Base-by-base conservation (phyloP, 2,888 invertebrate genomes). In the Chaetogeoica ovagalla region DNA sequence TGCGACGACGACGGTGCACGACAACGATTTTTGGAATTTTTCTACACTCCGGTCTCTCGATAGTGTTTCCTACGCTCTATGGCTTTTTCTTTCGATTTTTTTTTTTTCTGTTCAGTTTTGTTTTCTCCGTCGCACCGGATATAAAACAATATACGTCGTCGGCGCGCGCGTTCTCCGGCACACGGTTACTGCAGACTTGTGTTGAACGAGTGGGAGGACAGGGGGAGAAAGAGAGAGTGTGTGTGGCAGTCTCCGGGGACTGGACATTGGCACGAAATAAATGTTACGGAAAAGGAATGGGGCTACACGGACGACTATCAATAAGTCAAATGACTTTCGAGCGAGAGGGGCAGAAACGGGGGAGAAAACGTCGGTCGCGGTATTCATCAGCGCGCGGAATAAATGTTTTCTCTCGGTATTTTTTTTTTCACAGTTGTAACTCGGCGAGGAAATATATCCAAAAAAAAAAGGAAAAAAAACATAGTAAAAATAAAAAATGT, bases 301-400 rank as follows among this genome's bases (percentile, higher is more conserved):
- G 57, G 55, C 62, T 79, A 79, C 79, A 71, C 21, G 70, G 79
- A 71, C 79, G 79, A 63, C 79, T 79, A 71, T 79, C 79, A 63
- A 79, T 79, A 79, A 79, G 79, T 79, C 70, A 70, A 79, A 77
- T 70, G 77, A 79, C 79, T 71, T 52, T 63, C 48, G 71, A 63
- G 63, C 37, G 63, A n/a, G n/a, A n/a, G 21, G 11, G 43, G 23
- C n/a, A 37, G 15, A 8, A 15, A 43, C 17, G 57, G 2, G 43
- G 5, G 39, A 76, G 23, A 60, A 62, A 70, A 71, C 71, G 79
- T 62, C 79, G 63, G 55, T 57, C 43, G n/a, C 62, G 52, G 79
- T 79, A 63, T 79, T 79, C 79, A 71, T 71, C 79, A 65, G 57
- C 71, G 55, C 19, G 23, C 43, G 43, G 30, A 57, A 79, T 79